Percentiles rank a stretch among this genome's conserved stretches.
phyloP scores from a whole-genome alignment of 2,797 vertebrate genomes.

The Coregonus ussuriensis region DNA sequence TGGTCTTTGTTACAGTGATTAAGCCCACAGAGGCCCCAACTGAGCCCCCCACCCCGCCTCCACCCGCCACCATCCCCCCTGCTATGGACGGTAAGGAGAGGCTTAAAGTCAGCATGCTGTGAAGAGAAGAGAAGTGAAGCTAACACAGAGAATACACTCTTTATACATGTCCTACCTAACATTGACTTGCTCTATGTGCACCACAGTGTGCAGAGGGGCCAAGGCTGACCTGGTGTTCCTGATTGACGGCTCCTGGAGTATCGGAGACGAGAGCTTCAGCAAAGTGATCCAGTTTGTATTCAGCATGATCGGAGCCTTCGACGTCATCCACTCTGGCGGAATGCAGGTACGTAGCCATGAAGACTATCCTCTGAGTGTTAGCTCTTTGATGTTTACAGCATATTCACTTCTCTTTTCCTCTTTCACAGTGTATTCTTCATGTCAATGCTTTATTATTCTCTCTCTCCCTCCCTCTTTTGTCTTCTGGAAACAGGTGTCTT shows the following conservation, averaged over 20 bases:
- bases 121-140: background rate
- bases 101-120: background rate
- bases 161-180: background rate
- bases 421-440: background rate
- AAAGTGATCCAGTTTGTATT: slow-evolving; percentile 98
- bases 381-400: background rate
- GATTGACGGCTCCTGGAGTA: slow-evolving; percentile 98
- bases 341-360: slow-evolving; percentile 86
- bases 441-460: background rate
- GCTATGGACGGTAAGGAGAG: slow-evolving; percentile 88
- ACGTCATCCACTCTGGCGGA: slow-evolving; percentile 85
- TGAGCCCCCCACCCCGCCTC: slow-evolving; percentile 85
- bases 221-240: slow-evolving; percentile 98
- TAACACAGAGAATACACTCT: background rate
- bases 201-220: slow-evolving; percentile 93
- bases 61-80: slow-evolving; percentile 88
- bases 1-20: slow-evolving; percentile 76
- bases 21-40: slow-evolving; percentile 92
- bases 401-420: background rate
- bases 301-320: slow-evolving; percentile 94
- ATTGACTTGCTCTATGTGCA: slow-evolving; percentile 7
- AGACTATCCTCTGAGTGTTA: background rate
- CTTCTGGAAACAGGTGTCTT: slow-evolving; percentile 84
- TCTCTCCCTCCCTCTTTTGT: background rate
- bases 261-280: slow-evolving; percentile 95